Conservation (phyloP, 2,888 invertebrate species). For the Tholera decimalis region DNA sequence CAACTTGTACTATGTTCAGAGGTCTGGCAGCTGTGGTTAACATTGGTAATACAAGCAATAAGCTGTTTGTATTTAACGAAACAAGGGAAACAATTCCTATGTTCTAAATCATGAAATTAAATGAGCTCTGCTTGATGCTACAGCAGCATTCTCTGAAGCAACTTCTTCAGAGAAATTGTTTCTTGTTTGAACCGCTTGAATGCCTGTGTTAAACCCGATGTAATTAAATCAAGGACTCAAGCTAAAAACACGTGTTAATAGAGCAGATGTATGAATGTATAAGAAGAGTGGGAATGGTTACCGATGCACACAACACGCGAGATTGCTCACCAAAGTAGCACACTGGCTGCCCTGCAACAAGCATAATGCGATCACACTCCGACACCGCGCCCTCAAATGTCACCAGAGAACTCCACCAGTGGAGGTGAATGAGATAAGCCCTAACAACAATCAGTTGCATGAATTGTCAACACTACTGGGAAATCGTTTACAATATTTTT, state of each 20-base stretch:
- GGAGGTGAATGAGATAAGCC: not conserved
- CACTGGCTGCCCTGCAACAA: conserved; percentile 97
- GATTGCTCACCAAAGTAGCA: conserved; percentile 98
- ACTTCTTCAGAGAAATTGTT: conserved; percentile 25
- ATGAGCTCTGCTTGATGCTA: not conserved
- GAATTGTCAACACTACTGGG: too few relatives aligned
- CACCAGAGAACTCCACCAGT: conserved; percentile 9
- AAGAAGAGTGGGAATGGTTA: conserved; percentile 96
- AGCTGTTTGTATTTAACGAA: conserved; percentile 9
- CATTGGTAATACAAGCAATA: conserved; percentile 38
- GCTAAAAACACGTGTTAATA: conserved; percentile 86
- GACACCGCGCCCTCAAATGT: conserved; percentile 60
- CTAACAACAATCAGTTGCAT: not conserved
- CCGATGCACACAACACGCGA: conserved; percentile 98
- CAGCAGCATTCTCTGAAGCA: not conserved
- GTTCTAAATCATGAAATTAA: conserved; percentile 3
- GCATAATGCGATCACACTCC: conserved; percentile 87
- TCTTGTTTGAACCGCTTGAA: conserved; percentile 10
- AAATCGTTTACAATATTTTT: not conserved
- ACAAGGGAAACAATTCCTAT: conserved; percentile 35
- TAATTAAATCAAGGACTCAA: conserved; percentile 77
- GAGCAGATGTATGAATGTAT: conserved; percentile 89
- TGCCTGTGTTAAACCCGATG: conserved; percentile 25
- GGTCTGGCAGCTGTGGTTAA: conserved; percentile 31
- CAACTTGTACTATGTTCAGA: conserved; percentile 18